These are phyloP conservation scores for Cerceris rybyensis DNA, from an alignment of 2,888 invertebrate species.

Conservation along the genomic window DNA sequence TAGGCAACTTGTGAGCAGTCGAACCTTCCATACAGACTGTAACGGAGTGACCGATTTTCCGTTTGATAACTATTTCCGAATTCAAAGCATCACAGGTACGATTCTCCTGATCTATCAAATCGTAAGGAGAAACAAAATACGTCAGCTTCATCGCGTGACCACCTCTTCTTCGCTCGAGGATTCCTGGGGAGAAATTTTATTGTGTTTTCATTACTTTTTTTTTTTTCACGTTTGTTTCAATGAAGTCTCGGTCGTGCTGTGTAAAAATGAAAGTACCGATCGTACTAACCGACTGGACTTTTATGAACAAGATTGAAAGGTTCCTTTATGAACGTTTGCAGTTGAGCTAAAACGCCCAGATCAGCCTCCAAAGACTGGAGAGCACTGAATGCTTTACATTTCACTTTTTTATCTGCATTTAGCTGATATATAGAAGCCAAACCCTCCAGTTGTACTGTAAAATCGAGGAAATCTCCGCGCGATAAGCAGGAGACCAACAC, in stretches of 20 bases:
- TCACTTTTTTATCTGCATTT: conserved; percentile 96
- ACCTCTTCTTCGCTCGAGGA: conserved; percentile 79
- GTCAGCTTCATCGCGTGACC: conserved; percentile 96
- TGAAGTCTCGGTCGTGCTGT: not conserved
- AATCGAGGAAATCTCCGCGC: conserved; percentile 94
- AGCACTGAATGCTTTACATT: conserved; percentile 96
- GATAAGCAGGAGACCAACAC: conserved; percentile 93
- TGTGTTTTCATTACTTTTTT: not conserved
- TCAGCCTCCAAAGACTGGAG: conserved; percentile 96
- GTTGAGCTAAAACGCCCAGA: conserved; percentile 90
- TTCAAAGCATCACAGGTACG: conserved; percentile 89
- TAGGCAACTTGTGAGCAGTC: conserved; percentile 91
- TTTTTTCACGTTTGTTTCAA: not conserved
- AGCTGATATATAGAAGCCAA: conserved; percentile 95
- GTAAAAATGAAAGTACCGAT: conserved; percentile 15
- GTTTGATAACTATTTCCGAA: conserved; percentile 87
- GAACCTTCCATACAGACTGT: conserved; percentile 95
- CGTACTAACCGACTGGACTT: conserved; percentile 90
- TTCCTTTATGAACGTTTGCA: conserved; percentile 89
- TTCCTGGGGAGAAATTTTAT: conserved; percentile 81
- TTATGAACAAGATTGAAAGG: conserved; percentile 91
- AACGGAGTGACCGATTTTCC: conserved; percentile 92
- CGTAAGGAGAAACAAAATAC: conserved; percentile 97
- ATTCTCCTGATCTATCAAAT: conserved; percentile 90
- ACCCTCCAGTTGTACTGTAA: conserved; percentile 95